phyloP scores from a whole-genome alignment of 1,140 invertebrate genomes.

The Ephestia elutella region DNA sequence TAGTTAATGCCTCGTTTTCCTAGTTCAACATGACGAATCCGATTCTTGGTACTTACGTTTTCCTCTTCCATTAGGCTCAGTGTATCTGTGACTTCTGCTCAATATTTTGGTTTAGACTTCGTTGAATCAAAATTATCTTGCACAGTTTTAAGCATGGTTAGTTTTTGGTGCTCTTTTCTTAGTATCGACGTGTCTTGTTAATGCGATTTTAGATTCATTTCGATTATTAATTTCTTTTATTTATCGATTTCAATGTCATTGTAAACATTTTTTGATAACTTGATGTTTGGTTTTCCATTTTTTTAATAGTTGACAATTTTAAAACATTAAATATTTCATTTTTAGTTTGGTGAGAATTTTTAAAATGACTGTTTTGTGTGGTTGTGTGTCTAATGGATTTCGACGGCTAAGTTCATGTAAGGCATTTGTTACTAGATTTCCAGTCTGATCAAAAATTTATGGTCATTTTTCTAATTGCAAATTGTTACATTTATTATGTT shows the following conservation, averaged over 20 bases:
- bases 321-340: background rate
- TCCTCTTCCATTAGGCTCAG: background rate
- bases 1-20: background rate
- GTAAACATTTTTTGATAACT: slow-evolving; percentile 15
- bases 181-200: too few relatives aligned
- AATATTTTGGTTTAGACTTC: slow-evolving; percentile 1
- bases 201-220: background rate
- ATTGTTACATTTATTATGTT: too few relatives aligned
- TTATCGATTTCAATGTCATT: background rate
- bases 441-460: too few relatives aligned
- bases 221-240: background rate
- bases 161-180: too few relatives aligned
- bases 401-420: background rate
- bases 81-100: slow-evolving; percentile 1
- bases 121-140: background rate
- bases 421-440: background rate
- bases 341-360: background rate
- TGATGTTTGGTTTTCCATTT: slow-evolving; percentile 11
- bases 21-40: slow-evolving; percentile 13
- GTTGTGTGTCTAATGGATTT: slow-evolving; percentile 1
- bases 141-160: too few relatives aligned
- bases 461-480: too few relatives aligned
- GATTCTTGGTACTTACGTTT: slow-evolving; percentile 8
- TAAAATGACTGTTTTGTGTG: slow-evolving; percentile 5
- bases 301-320: too few relatives aligned